These are phyloP conservation scores for Melanerpes aurifrons DNA, from an alignment of 2,113 vertebrate genomes.

Conservation along the genomic window DNA sequence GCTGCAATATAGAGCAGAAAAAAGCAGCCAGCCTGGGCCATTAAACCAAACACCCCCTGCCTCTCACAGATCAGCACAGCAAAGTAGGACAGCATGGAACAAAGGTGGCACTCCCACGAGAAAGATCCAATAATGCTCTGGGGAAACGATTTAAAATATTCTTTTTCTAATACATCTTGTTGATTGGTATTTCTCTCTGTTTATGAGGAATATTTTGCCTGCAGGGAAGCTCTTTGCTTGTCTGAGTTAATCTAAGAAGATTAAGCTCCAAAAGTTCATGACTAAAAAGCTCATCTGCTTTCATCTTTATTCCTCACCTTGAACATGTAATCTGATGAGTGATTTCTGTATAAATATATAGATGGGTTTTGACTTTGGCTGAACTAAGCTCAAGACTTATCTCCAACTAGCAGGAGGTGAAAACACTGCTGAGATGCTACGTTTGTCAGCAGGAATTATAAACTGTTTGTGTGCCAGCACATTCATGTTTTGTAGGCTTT, in stretches of 20 bases:
- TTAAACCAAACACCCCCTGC: neutral
- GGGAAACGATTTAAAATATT: neutral
- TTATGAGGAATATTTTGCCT: constrained; percentile 20
- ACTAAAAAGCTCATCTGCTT: constrained; percentile 36
- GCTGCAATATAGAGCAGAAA: neutral
- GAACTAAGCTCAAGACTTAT: constrained; percentile 41
- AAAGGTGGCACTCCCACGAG: neutral
- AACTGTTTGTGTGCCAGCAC: neutral
- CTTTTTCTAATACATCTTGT: neutral
- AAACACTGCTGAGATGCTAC: neutral
- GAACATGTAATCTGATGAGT: constrained; percentile 11
- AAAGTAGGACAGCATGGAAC: neutral
- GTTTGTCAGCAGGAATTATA: neutral
- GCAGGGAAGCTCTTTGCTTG: constrained; percentile 26
- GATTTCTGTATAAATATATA: neutral
- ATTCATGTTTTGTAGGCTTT: neutral
- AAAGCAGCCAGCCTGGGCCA: neutral
- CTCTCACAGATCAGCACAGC: neutral
- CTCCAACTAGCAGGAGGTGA: constrained; percentile 2
- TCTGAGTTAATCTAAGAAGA: constrained; percentile 56
- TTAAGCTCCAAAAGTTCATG: constrained; percentile 44
- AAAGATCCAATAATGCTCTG: neutral
- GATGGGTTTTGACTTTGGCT: constrained; percentile 21
- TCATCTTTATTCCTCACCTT: constrained; percentile 42
- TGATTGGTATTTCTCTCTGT: constrained; percentile 18